Evolutionary conservation across 2,797 vertebrate species (phyloP).

Genomic region (Cossypha heuglini): DNA sequence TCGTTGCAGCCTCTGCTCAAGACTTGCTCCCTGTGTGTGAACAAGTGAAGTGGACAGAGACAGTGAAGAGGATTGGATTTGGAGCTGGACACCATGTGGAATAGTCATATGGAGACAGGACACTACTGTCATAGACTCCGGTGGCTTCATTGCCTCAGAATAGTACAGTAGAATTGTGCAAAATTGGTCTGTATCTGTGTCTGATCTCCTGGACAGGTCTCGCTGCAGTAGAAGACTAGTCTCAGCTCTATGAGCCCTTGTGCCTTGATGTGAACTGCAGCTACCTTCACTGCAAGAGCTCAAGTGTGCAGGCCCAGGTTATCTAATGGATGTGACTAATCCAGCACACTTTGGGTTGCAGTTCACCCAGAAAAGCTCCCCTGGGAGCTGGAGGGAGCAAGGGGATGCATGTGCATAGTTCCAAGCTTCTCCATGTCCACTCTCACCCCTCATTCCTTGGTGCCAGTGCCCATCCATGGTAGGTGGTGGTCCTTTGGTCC

Average conservation of each 20-base stretch:
- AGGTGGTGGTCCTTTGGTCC: not conserved
- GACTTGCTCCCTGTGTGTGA: not conserved
- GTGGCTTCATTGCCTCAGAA: not conserved
- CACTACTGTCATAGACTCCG: rapidly evolving
- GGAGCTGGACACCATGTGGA: rapidly evolving
- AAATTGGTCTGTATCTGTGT: not conserved
- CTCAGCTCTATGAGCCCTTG: not conserved
- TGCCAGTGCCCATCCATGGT: rapidly evolving
- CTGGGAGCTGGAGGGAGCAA: not conserved
- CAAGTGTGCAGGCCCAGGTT: not conserved
- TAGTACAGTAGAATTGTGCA: rapidly evolving
- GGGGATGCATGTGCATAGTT: rapidly evolving
- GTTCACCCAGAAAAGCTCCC: not conserved
- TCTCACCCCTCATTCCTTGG: rapidly evolving
- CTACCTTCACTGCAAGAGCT: not conserved
- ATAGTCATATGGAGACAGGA: not conserved
- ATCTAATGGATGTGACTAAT: not conserved
- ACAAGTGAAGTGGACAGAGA: not conserved
- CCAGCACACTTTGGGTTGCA: rapidly evolving
- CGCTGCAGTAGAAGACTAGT: rapidly evolving
- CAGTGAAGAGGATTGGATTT: not conserved
- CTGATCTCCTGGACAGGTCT: not conserved
- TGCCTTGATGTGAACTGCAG: not conserved
- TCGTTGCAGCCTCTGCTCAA: not conserved
- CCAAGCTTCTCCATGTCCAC: not conserved